Base-by-base conservation (phyloP, 2,113 vertebrate species). In the Lonchura striata region DNA sequence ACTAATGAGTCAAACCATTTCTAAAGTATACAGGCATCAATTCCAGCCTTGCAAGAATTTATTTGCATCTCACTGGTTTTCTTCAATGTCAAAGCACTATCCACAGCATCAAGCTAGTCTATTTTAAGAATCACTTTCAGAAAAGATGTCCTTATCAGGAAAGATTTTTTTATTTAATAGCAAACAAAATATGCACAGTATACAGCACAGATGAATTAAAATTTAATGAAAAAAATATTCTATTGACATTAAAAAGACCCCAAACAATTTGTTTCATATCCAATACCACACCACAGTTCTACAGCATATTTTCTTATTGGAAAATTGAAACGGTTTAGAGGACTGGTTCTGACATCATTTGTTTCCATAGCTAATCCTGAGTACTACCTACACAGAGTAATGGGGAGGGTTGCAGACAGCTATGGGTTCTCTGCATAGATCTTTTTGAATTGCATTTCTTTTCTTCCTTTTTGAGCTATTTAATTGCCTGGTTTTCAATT, bases 51-150 rank as follows among this genome's bases (percentile, higher is more conserved):
- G 21, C 19, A 90, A 90, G 76, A 75, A 86, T 94, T 92, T 93
- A n/a, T 95, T 94, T 92, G 47, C 28, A 61, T 60, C 56, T 92
- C 54, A 35, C 69, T 95, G 76, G 4, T 83, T 96, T 94, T 91
- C 66, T 68, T 97, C 92, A 95, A 41, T 60, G 91, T 92, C 92
- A 89, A 82, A 82, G 31, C 31, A 23, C 53, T 84, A 83, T 37
- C 44, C 81, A 75, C 15, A 75, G 56, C 74, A 94, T 33, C 35
- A 90, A 77, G 23, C 50, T 70, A 70, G 41, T 80, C 82, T 93
- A 92, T 96, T 97, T 97, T 93, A 92, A 86, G 92, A 89, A 69
- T 24, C 68, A 50, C 30, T 77, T 92, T n/a, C 57, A 72, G 66
- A 89, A 95, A 85, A 19, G 49, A 74, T 91, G 61, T 28, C 74